Percentiles rank a stretch among this genome's conserved stretches.
Conservation (phyloP, 2,888 invertebrate genomes). For the Saturnia japonica region DNA sequence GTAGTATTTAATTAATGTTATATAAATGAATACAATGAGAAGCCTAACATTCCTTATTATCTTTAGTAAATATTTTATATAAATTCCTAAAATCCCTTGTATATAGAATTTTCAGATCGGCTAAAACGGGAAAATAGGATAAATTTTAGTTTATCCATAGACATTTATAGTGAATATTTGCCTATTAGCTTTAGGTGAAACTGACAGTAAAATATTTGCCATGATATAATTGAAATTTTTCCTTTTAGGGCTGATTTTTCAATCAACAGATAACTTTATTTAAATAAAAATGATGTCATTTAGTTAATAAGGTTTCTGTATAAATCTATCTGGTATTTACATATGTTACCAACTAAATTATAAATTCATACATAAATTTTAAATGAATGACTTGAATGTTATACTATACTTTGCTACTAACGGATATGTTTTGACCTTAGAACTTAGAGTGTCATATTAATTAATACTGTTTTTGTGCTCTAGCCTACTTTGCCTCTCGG, state of each 20-base stretch:
- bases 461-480: constrained; percentile 32
- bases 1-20: not conserved
- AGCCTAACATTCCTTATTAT: not conserved
- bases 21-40: not conserved
- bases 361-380: not conserved
- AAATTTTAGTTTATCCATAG: too few species aligned
- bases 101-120: too few species aligned
- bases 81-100: not conserved
- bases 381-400: not conserved
- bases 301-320: not conserved
- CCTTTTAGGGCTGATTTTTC: too few species aligned
- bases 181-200: too few species aligned
- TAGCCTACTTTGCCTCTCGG: not conserved
- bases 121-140: too few species aligned
- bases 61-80: not conserved
- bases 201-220: too few species aligned
- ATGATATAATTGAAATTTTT: too few species aligned
- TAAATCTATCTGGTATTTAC: not conserved
- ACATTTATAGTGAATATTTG: too few species aligned
- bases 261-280: too few species aligned
- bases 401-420: not conserved
- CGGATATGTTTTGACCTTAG: constrained; percentile 12
- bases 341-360: not conserved
- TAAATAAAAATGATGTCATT: too few species aligned
- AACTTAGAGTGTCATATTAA: constrained; percentile 38